Base-by-base conservation (phyloP, 2,113 vertebrate genomes). In the Sarotherodon lohbergeri region DNA sequence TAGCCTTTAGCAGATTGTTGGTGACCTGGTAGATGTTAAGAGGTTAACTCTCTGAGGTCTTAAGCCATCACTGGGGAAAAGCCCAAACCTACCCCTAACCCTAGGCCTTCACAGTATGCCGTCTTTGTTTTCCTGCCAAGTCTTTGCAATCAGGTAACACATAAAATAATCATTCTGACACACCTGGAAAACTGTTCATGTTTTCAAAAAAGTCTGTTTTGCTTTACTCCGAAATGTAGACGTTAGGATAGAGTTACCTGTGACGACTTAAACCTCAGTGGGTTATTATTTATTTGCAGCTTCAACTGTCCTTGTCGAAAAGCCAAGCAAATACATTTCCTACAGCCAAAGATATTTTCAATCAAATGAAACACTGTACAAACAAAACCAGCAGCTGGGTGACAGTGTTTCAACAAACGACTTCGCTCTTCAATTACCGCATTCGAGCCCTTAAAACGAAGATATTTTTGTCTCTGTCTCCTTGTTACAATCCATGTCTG, bases 381-480 rank as follows among this genome's bases (percentile, higher is more conserved):
- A 91, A 93, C 88, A 90, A 80, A 87, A 48, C 34, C 68, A 81
- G 68, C 86, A 46, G 84, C 16, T 13, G 71, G 83, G 85, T 91
- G 88, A 90, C 88, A 48, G 81, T 48, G 83, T 57, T 85, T 86
- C 83, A 89, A 87, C 86, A 86, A 63, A 41, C 54, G n/a, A 9
- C 56, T 76, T 79, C 4, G 9, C 61, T 88, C 88, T 82, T 87
- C 63, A 87, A 87, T 91, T 86, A 82, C 11, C 0, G 48, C 76
- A 43, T 48, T 59, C 2, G 5, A 83, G 55, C 85, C 82, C 79
- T 73, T 80, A 78, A 87, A 84, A 89, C 88, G 85, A 86, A 91
- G 87, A 89, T 80, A 85, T 87, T 88, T 82, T 89, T 86, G 83
- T 92, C 88, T 48, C 82, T 63, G 89, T 86, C 88, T 83, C 52